A percentile compares a stretch with the other conserved stretches of the same genome.
Evolutionary conservation across 2,888 invertebrate species (phyloP).

Genomic region (Brassicogethes aeneus): DNA sequence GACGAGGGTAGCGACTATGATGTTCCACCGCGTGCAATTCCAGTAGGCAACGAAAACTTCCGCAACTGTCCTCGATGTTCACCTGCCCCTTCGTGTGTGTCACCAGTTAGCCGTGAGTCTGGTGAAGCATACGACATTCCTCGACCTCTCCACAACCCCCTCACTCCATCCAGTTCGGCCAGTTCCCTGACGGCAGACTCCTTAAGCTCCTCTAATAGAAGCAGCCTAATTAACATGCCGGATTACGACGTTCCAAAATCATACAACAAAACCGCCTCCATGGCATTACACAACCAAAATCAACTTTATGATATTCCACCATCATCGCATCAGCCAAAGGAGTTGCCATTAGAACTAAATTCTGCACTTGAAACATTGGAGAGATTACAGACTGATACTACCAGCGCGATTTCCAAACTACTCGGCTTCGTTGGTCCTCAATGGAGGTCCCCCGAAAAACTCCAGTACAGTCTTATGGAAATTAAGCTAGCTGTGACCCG

Average conservation of each 20-base stretch:
- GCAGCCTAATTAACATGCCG: slow-evolving; percentile 45
- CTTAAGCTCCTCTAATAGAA: slow-evolving; percentile 46
- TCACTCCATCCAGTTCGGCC: slow-evolving; percentile 60
- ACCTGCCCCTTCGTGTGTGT: slow-evolving; percentile 42
- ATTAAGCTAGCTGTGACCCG: slow-evolving; percentile 72
- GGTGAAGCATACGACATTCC: slow-evolving; percentile 57
- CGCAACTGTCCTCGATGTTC: slow-evolving; percentile 45
- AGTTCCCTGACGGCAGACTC: slow-evolving; percentile 56
- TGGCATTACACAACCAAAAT: slow-evolving; percentile 32
- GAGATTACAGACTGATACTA: slow-evolving; percentile 70
- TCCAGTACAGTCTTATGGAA: slow-evolving; percentile 72
- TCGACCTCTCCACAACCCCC: slow-evolving; percentile 38
- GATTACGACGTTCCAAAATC: slow-evolving; percentile 64
- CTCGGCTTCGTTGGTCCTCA: slow-evolving; percentile 69
- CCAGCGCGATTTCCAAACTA: slow-evolving; percentile 68
- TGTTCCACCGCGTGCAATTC: slow-evolving; percentile 54
- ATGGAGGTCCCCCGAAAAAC: slow-evolving; percentile 73
- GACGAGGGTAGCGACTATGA: slow-evolving; percentile 41
- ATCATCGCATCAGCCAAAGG: slow-evolving; percentile 43
- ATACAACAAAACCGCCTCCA: slow-evolving; percentile 33
- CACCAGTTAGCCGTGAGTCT: slow-evolving; percentile 35
- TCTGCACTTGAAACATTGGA: slow-evolving; percentile 69
- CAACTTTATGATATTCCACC: slow-evolving; percentile 55
- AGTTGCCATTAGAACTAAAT: slow-evolving; percentile 63
- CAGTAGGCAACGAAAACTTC: slow-evolving; percentile 47